Percentiles rank a stretch among this genome's conserved stretches.
These are phyloP conservation scores for Carduelis carduelis DNA, from an alignment of 2,797 vertebrate genomes.

Conservation along the genomic window DNA sequence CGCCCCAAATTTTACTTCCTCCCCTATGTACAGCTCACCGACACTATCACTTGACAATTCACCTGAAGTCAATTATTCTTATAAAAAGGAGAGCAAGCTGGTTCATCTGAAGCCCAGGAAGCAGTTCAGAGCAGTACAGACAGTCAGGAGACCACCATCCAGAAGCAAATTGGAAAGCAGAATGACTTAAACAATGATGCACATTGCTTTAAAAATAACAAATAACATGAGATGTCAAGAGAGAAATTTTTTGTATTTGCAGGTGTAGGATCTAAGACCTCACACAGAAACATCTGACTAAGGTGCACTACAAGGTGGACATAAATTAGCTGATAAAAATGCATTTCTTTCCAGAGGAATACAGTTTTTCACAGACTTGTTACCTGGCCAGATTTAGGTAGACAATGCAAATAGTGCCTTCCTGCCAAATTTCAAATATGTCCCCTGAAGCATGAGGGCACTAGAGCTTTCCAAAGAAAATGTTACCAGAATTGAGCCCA, in stretches of 20 bases:
- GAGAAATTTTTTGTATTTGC: neutral
- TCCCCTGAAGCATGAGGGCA: neutral
- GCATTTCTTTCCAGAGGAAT: neutral
- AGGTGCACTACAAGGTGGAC: neutral
- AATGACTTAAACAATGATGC: neutral
- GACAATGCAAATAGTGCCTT: neutral
- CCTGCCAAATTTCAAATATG: slow-evolving; percentile 27
- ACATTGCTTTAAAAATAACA: neutral
- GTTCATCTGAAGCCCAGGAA: neutral
- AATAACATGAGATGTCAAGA: neutral
- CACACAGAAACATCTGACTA: neutral
- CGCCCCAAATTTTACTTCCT: neutral
- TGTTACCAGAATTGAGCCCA: neutral
- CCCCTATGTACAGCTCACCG: neutral
- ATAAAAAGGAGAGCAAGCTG: neutral
- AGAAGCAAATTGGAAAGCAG: neutral
- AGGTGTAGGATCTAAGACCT: neutral
- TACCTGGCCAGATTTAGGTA: neutral
- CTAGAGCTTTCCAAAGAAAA: slow-evolving; percentile 15
- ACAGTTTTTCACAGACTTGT: neutral
- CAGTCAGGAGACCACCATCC: neutral
- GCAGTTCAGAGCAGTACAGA: neutral
- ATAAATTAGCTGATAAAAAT: neutral
- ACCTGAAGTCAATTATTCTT: neutral
- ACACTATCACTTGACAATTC: neutral